phyloP scores from a whole-genome alignment of 2,888 invertebrate species.

The Chloroclystis v-ata region DNA sequence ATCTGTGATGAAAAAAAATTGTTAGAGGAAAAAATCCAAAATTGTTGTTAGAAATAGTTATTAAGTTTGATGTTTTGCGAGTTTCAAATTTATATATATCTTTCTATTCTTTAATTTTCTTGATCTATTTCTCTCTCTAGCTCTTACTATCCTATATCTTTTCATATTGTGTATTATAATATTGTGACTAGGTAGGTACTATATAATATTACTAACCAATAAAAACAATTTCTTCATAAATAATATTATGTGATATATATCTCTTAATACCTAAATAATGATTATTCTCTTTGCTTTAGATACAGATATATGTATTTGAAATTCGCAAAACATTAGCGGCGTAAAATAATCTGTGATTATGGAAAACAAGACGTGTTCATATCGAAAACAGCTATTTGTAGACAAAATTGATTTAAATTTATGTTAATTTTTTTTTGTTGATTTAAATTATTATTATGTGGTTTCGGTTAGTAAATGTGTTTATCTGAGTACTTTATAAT shows the following conservation, averaged over 20 bases:
- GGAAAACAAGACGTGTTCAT: conserved; percentile 47
- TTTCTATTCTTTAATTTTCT: background rate
- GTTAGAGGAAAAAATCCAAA: conserved; percentile 31
- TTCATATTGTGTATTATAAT: no score
- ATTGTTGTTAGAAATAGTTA: conserved; percentile 39
- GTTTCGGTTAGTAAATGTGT: no score
- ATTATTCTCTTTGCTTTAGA: no score
- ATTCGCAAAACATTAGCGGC: conserved; percentile 25
- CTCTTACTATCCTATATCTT: no score
- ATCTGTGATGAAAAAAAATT: conserved; percentile 44
- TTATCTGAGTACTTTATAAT: no score
- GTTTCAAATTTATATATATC: conserved; percentile 23
- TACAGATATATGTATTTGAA: conserved; percentile 6
- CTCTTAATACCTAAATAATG: no score
- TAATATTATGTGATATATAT: no score
- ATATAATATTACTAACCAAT: no score
- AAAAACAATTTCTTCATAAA: no score
- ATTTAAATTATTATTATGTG: no score
- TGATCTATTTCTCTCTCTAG: background rate
- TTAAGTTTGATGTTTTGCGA: conserved; percentile 29
- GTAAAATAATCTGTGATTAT: conserved; percentile 47
- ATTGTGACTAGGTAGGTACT: no score
- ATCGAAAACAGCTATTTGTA: conserved; percentile 33
- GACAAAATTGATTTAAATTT: background rate
- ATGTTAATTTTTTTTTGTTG: no score